Evolutionary conservation across 1,140 invertebrate genomes (phyloP), one percentile per base, ranked within the genome.

Genomic region (Drosophila nigrodunni): DNA sequence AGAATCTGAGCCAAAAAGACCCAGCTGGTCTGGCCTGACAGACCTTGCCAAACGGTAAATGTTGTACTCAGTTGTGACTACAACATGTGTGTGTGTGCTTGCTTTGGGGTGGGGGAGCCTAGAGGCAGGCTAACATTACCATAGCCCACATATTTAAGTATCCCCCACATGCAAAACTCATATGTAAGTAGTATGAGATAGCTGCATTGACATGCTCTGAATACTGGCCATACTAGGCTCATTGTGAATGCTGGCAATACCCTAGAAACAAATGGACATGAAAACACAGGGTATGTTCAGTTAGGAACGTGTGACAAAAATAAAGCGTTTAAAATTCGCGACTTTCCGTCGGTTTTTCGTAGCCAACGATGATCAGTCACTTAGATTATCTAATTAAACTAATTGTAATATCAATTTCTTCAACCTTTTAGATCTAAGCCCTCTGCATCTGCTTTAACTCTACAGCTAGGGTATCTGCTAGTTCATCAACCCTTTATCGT

Each of bases 141-240:
- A 71, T 78, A 69, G 83, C 77, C 83, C 83, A 76, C 47, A 66
- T 65, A 64, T 55, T 44, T 59, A 69, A 50, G 55, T 60, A 58
- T 35, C 11, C 34, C 21, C 54, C 34, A 41, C 54, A 57, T 35
- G 34, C 52, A 58, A 39, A 43, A 55, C 34, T 57, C 37, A 54
- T 15, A 50, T 69, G 57, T 69, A 74, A 68, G 64, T 61, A 68
- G 64, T 54, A 54, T 47, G 57, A 47, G 58, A 69, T 70, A 70
- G 58, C 66, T 78, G 78, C 83, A 87, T 87, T 88, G 83, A 87
- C 83, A 87, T 87, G 83, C 83, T 87, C 83, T 87, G 80, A 87
- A 87, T 87, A 87, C 75, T 43, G 49, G 49, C 41, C 54, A 30
- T 30, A 5, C 25, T 30, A 30, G 4, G 58, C 59, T 68, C 73